These are phyloP conservation scores for Eristalis tenax DNA, from an alignment of 2,888 invertebrate species.

Conservation along the genomic window DNA sequence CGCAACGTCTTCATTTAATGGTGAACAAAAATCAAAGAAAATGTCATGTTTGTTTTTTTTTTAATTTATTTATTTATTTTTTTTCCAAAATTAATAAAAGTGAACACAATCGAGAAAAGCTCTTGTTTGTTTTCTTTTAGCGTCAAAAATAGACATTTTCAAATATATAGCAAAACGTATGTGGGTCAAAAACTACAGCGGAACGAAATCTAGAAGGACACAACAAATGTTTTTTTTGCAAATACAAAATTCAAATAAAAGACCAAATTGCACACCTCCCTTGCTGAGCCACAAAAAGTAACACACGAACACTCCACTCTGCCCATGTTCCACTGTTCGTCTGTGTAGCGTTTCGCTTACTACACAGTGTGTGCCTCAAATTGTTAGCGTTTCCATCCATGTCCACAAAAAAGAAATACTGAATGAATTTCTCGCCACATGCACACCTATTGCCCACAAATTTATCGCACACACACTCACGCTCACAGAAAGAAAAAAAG, in stretches of 20 bases:
- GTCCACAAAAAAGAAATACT: constrained; percentile 36
- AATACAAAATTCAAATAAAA: background rate
- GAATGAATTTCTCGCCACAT: constrained; percentile 58
- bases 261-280: background rate
- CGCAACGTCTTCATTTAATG: no score
- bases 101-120: background rate
- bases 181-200: constrained; percentile 29
- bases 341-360: background rate
- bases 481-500: constrained; percentile 27
- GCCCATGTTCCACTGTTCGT: background rate
- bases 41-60: no score
- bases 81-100: background rate
- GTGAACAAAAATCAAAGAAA: no score
- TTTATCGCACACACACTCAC: constrained; percentile 52
- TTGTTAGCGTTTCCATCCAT: background rate
- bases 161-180: constrained; percentile 19
- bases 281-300: background rate
- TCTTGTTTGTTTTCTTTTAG: constrained; percentile 18
- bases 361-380: background rate
- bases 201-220: background rate
- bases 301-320: background rate
- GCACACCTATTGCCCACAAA: background rate
- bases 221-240: constrained; percentile 1
- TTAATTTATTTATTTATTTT: no score
- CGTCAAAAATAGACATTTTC: constrained; percentile 20